Percentiles rank a stretch among this genome's conserved stretches.
Evolutionary conservation across 2,113 vertebrate species (phyloP).

Genomic region (Rhinogobius similis): DNA sequence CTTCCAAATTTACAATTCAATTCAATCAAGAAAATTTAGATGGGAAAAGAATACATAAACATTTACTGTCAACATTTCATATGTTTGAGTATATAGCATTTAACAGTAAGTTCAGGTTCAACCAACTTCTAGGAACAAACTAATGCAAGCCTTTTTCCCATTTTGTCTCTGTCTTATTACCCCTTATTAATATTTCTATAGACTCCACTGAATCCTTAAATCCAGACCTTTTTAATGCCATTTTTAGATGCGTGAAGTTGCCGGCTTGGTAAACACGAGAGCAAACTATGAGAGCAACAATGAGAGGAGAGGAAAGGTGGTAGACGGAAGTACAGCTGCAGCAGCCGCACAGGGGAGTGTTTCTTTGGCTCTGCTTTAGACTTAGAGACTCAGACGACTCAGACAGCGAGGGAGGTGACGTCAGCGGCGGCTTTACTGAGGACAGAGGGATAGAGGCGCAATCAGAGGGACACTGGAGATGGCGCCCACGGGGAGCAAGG

Average conservation of each 20-base stretch:
- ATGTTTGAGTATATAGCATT: too few species aligned
- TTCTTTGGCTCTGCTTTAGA: conserved; percentile 65
- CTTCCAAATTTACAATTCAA: too few species aligned
- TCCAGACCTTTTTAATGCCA: conserved; percentile 36
- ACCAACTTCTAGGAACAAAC: background rate
- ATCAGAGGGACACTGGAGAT: conserved; percentile 58
- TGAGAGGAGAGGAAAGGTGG: conserved; percentile 11
- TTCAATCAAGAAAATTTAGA: too few species aligned
- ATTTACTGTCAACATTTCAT: too few species aligned
- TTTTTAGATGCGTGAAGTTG: conserved; percentile 28
- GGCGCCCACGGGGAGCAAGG: conserved; percentile 61
- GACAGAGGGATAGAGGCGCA: conserved; percentile 63
- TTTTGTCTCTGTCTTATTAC: background rate
- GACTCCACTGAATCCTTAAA: conserved; percentile 4
- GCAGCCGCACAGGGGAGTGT: conserved; percentile 51
- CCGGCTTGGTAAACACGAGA: conserved; percentile 34
- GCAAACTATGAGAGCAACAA: conserved; percentile 16
- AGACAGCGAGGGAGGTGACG: conserved; percentile 56
- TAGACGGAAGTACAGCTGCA: conserved; percentile 23
- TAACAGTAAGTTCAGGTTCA: background rate
- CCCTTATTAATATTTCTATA: background rate
- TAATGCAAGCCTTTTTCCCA: background rate
- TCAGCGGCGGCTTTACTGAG: conserved; percentile 62
- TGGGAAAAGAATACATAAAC: too few species aligned
- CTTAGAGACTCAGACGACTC: conserved; percentile 49